Evolutionary conservation across 2,113 vertebrate species (phyloP).

Genomic region (Rhea americana): DNA sequence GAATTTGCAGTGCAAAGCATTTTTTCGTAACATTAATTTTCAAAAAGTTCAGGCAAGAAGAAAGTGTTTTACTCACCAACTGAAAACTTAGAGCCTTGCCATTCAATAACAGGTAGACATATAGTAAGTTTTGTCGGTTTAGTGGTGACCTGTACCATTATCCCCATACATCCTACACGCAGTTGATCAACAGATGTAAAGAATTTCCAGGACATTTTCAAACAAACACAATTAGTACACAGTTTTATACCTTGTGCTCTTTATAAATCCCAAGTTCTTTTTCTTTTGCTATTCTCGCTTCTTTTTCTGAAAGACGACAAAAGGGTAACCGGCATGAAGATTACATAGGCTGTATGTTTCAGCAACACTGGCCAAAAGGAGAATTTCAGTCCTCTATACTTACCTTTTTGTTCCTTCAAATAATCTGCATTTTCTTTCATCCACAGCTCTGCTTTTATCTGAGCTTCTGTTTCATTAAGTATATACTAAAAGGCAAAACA

Average conservation of each 20-base stretch:
- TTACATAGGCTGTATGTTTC: slow-evolving; percentile 8
- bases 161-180: background rate
- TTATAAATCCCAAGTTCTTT: slow-evolving; percentile 95
- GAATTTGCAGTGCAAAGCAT: slow-evolving; percentile 24
- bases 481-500: slow-evolving; percentile 85
- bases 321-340: slow-evolving; percentile 40
- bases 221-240: slow-evolving; percentile 30
- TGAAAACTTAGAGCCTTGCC: slow-evolving; percentile 3
- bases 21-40: slow-evolving; percentile 12
- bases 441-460: slow-evolving; percentile 94
- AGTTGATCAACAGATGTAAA: background rate
- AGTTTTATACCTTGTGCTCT: slow-evolving; percentile 89
- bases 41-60: slow-evolving; percentile 28
- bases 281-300: slow-evolving; percentile 93
- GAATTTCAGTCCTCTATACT: slow-evolving; percentile 28
- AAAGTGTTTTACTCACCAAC: slow-evolving; percentile 12
- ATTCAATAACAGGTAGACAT: background rate
- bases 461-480: slow-evolving; percentile 88
- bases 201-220: slow-evolving; percentile 29
- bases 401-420: slow-evolving; percentile 94
- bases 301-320: slow-evolving; percentile 86
- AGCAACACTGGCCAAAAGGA: slow-evolving; percentile 11
- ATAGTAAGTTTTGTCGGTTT: background rate
- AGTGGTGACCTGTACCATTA: background rate
- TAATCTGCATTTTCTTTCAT: slow-evolving; percentile 95